Conservation (phyloP, 2,797 vertebrate genomes). For the Molossus alvarezi region DNA sequence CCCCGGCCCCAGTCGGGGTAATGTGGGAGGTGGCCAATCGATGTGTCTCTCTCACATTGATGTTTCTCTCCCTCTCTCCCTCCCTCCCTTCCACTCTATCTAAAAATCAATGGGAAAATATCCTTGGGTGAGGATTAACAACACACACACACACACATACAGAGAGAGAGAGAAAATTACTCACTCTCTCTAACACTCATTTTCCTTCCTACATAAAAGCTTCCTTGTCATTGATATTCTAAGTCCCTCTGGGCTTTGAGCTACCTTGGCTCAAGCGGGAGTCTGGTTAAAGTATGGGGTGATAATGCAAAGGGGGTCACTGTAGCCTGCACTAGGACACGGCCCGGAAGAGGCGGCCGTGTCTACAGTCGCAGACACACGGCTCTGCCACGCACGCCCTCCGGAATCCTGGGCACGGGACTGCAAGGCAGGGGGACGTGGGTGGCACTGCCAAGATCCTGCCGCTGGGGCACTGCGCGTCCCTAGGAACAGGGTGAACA, state of each 20-base stretch:
- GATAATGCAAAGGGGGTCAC: neutral
- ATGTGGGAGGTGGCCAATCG: too few species aligned
- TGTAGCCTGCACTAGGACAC: neutral
- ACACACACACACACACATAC: too few species aligned
- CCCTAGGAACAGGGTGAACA: neutral
- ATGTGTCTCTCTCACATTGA: too few species aligned
- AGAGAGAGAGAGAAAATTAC: too few species aligned
- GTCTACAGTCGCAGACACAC: neutral
- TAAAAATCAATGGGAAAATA: too few species aligned
- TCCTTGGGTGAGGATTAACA: too few species aligned
- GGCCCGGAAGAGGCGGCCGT: neutral
- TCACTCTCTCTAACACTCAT: neutral
- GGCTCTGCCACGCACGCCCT: neutral
- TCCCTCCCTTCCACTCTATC: too few species aligned
- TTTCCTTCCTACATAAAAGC: neutral
- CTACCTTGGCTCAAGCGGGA: neutral
- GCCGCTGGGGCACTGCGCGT: neutral
- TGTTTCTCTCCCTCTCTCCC: too few species aligned
- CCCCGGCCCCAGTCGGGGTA: too few species aligned
- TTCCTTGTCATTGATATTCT: neutral
- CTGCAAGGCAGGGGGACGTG: neutral
- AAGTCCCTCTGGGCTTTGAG: neutral
- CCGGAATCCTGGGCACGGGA: neutral
- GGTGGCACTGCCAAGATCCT: neutral
- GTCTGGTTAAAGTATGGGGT: neutral